phyloP scores from a whole-genome alignment of 2,888 invertebrate species.

The Leptothorax acervorum region DNA sequence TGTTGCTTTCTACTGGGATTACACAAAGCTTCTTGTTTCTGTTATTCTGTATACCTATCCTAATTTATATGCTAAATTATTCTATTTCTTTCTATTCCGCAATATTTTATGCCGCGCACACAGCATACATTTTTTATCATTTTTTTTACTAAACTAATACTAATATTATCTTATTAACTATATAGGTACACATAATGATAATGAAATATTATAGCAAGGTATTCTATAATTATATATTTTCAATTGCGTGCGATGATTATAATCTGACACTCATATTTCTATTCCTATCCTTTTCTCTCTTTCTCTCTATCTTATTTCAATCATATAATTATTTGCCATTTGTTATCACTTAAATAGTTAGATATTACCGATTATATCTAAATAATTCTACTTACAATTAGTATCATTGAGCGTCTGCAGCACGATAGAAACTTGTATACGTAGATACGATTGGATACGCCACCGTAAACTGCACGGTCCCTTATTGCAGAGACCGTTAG shows the following conservation, averaged over 20 bases:
- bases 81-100: not conserved
- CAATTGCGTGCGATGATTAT: not conserved
- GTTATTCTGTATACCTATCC: not conserved
- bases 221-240: not conserved
- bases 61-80: not conserved
- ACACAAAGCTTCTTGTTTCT: not conserved
- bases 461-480: not conserved
- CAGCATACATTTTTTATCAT: not conserved
- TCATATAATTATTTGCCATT: not conserved
- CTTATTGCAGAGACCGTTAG: conserved; percentile 3
- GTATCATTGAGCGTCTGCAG: not conserved
- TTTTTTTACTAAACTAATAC: not conserved
- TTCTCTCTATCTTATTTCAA: not conserved
- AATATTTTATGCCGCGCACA: not conserved
- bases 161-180: not conserved
- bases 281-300: not conserved
- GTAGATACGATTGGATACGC: not conserved
- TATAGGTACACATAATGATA: not conserved
- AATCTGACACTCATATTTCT: not conserved
- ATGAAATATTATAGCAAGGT: not conserved
- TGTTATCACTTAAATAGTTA: not conserved
- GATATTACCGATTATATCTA: not conserved
- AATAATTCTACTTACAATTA: not conserved
- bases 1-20: too few species aligned
- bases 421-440: not conserved